Percentiles rank a stretch among this genome's conserved stretches.
Evolutionary conservation across 2,888 invertebrate species (phyloP).

Genomic region (Entomobrya multifasciata): DNA sequence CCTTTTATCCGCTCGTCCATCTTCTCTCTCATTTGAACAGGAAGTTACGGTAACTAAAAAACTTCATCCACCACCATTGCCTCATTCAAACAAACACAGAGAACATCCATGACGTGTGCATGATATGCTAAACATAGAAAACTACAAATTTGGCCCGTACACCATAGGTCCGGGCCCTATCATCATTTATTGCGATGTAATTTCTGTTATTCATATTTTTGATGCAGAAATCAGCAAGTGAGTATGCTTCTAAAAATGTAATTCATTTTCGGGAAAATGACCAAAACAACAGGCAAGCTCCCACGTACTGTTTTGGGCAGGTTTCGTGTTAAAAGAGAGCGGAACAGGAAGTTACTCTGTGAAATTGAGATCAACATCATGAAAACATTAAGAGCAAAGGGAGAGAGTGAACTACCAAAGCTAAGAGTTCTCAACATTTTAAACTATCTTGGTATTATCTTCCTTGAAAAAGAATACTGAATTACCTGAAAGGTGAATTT

Average conservation of each 20-base stretch:
- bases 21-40: constrained; percentile 49
- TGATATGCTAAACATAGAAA: background rate
- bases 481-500: background rate
- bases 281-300: background rate
- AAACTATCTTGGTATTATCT: constrained; percentile 5
- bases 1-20: constrained; percentile 61
- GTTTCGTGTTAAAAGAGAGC: constrained; percentile 36
- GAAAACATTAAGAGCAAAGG: background rate
- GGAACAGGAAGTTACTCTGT: constrained; percentile 56
- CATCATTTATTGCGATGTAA: background rate
- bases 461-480: constrained; percentile 1
- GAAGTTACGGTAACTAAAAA: constrained; percentile 61
- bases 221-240: no score
- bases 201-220: no score
- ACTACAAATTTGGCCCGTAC: constrained; percentile 4
- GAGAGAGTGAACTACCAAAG: no score
- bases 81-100: background rate
- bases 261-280: background rate
- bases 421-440: constrained; percentile 29
- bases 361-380: constrained; percentile 25
- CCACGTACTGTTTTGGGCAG: constrained; percentile 8
- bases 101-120: background rate
- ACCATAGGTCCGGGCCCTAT: background rate
- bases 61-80: background rate
- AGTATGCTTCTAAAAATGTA: background rate